Percentiles rank a stretch among this genome's conserved stretches.
Conservation (phyloP, 2,888 invertebrate genomes). For the Dasysyrphus albostriatus region DNA sequence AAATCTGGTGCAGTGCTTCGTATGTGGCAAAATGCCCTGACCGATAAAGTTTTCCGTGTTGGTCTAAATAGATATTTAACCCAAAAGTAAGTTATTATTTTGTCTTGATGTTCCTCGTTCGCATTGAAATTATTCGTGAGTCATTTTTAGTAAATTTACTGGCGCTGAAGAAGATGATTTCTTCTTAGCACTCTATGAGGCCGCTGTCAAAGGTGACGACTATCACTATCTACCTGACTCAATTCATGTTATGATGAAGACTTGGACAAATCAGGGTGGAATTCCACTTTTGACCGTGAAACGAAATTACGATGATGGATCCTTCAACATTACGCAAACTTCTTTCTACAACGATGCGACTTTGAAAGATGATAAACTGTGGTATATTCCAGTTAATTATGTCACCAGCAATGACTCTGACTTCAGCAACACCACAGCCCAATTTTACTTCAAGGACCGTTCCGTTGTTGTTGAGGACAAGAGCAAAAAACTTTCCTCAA, state of each 20-base stretch:
- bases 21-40: slow-evolving; percentile 82
- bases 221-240: slow-evolving; percentile 80
- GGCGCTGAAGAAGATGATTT: slow-evolving; percentile 79
- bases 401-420: slow-evolving; percentile 78
- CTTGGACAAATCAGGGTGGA: slow-evolving; percentile 87
- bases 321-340: slow-evolving; percentile 85
- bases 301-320: slow-evolving; percentile 84
- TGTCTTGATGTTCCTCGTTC: no score
- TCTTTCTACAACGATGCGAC: slow-evolving; percentile 77
- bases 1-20: slow-evolving; percentile 90
- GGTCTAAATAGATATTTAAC: slow-evolving; percentile 80
- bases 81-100: neutral
- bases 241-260: slow-evolving; percentile 86
- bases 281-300: slow-evolving; percentile 86
- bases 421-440: slow-evolving; percentile 80
- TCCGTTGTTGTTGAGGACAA: slow-evolving; percentile 44
- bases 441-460: slow-evolving; percentile 78
- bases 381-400: slow-evolving; percentile 82
- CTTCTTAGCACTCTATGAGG: slow-evolving; percentile 79
- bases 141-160: slow-evolving; percentile 77
- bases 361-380: slow-evolving; percentile 75
- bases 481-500: slow-evolving; percentile 47
- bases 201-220: slow-evolving; percentile 79
- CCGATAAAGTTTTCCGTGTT: slow-evolving; percentile 79
- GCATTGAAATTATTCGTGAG: no score